Conservation (phyloP, 2,113 vertebrate species). For the Panthera tigris region DNA sequence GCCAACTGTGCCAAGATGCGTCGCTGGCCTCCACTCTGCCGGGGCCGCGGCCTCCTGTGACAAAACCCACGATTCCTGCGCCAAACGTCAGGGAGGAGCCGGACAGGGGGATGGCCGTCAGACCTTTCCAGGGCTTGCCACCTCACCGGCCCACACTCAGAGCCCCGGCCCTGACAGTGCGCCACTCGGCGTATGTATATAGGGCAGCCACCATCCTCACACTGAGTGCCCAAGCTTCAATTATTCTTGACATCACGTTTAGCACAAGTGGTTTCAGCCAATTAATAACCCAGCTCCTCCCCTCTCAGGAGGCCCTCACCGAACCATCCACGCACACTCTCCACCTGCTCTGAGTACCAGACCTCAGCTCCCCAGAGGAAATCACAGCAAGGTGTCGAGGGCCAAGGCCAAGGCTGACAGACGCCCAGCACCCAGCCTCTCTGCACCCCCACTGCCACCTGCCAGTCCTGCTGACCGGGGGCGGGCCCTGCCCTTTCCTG, state of each 20-base stretch:
- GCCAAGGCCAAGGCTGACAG: not conserved
- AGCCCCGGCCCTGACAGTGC: not conserved
- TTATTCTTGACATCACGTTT: not conserved
- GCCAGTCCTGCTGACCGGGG: too few relatives aligned
- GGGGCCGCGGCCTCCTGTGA: not conserved
- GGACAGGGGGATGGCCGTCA: not conserved
- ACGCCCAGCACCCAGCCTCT: not conserved
- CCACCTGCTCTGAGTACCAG: not conserved
- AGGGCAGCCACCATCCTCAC: not conserved
- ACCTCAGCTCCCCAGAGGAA: not conserved
- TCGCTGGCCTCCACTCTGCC: not conserved
- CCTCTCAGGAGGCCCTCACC: not conserved
- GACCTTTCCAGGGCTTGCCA: not conserved
- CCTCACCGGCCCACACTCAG: not conserved
- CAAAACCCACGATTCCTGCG: not conserved
- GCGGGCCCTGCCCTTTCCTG: not conserved
- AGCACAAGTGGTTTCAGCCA: not conserved
- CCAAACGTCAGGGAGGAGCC: not conserved
- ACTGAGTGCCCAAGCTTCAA: not conserved
- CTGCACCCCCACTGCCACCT: not conserved
- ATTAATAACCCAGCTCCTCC: not conserved
- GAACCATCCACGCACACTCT: not conserved
- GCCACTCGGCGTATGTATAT: accelerated
- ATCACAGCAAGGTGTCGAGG: not conserved
- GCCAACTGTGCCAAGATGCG: not conserved